Conservation (phyloP, 2,113 vertebrate genomes). For the Capreolus pygargus region DNA sequence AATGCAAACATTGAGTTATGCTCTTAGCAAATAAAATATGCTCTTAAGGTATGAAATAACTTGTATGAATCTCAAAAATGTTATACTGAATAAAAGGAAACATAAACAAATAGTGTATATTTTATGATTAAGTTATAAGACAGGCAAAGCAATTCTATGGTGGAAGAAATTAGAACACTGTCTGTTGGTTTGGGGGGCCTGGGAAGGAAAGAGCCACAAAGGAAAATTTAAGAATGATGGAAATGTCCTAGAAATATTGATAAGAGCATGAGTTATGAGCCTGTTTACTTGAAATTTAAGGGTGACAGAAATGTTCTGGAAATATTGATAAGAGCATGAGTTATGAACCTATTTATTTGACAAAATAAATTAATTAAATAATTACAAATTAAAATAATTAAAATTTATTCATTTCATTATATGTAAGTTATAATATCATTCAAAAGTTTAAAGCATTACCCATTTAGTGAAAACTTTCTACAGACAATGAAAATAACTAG, state of each 20-base stretch:
- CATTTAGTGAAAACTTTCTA: background rate
- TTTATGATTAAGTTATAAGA: background rate
- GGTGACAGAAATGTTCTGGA: background rate
- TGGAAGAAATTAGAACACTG: background rate
- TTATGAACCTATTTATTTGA: background rate
- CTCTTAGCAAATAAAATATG: background rate
- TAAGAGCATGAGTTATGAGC: background rate
- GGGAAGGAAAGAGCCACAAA: background rate
- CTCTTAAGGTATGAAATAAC: background rate
- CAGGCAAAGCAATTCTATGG: background rate
- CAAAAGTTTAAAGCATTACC: background rate
- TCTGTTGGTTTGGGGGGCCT: background rate
- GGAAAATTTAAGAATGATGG: background rate
- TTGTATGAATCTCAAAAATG: background rate
- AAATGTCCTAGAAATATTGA: background rate
- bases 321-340: background rate
- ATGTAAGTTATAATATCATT: background rate
- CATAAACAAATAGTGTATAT: background rate
- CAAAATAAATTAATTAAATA: background rate
- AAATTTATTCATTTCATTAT: background rate
- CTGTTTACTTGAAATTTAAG: background rate
- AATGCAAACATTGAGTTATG: background rate
- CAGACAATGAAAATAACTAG: background rate
- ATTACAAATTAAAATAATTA: background rate
- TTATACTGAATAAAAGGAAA: background rate